A percentile compares a stretch with the other conserved stretches of the same genome.
These are phyloP conservation scores for Pluvianellus socialis DNA, from an alignment of 2,113 vertebrate genomes.

Conservation along the genomic window DNA sequence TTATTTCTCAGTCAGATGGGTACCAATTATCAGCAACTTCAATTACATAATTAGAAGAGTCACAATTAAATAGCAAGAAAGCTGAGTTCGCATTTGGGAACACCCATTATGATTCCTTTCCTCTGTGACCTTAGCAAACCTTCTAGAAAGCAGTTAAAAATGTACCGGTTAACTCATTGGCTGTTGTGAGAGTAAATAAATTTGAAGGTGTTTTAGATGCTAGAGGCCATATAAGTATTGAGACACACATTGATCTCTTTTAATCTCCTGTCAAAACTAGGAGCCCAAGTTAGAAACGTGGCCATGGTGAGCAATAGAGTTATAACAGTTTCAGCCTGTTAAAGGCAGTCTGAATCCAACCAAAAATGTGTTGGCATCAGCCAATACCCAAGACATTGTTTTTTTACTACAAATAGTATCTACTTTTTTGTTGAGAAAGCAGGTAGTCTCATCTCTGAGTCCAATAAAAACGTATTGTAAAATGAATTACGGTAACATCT, in stretches of 20 bases:
- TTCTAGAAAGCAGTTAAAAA: neutral
- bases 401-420: neutral
- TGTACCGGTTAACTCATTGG: neutral
- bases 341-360: neutral
- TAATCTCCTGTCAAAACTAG: neutral
- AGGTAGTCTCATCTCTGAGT: neutral
- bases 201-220: neutral
- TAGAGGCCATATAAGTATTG: neutral
- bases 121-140: neutral
- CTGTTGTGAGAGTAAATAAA: neutral
- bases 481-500: neutral
- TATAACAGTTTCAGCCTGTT: neutral
- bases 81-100: neutral
- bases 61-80: neutral
- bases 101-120: neutral
- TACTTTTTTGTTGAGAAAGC: neutral
- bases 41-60: neutral
- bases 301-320: neutral
- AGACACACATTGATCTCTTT: neutral
- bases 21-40: neutral
- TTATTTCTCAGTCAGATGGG: neutral
- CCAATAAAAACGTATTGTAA: neutral
- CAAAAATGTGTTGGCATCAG: neutral
- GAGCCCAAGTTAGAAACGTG: neutral
- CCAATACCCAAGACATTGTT: neutral